Conservation (phyloP, 2,888 invertebrate genomes). For the Epinotia nisella region DNA sequence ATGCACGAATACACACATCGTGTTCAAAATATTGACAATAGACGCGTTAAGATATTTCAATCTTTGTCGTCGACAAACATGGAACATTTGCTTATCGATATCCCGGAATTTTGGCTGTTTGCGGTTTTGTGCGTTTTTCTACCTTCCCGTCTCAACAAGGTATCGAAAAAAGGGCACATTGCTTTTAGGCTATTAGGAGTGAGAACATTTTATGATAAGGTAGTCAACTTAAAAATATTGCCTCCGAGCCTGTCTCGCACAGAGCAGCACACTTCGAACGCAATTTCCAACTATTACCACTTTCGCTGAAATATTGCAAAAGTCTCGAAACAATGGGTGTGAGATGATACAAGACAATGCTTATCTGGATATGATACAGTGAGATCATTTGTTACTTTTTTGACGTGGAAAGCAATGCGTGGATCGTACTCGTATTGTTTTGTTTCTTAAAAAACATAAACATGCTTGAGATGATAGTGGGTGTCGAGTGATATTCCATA, state of each 20-base stretch:
- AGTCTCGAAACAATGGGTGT: conserved; percentile 39
- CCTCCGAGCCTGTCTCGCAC: not conserved
- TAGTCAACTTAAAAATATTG: not conserved
- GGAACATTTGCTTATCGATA: conserved; percentile 55
- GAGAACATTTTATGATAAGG: not conserved
- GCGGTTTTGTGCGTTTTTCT: conserved; percentile 17
- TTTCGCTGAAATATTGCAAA: conserved; percentile 43
- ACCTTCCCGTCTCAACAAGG: not conserved
- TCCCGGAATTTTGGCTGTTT: conserved; percentile 47
- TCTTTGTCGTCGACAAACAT: conserved; percentile 34
- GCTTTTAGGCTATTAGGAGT: not conserved
- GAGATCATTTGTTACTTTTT: conserved; percentile 36
- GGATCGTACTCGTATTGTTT: conserved; percentile 29
- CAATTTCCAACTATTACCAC: conserved; percentile 39
- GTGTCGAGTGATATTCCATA: conserved; percentile 20
- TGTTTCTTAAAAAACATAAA: conserved; percentile 31
- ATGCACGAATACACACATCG: not conserved
- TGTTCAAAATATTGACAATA: conserved; percentile 33
- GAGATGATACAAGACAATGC: conserved; percentile 44
- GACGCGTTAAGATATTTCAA: conserved; percentile 20
- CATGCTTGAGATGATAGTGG: conserved; percentile 30
- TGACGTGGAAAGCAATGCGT: conserved; percentile 33
- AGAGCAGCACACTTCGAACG: conserved; percentile 10
- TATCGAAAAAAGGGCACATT: not conserved
- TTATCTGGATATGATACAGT: conserved; percentile 35